Evolutionary conservation across 2,888 invertebrate species (phyloP).

Genomic region (Eupeodes luniger): DNA sequence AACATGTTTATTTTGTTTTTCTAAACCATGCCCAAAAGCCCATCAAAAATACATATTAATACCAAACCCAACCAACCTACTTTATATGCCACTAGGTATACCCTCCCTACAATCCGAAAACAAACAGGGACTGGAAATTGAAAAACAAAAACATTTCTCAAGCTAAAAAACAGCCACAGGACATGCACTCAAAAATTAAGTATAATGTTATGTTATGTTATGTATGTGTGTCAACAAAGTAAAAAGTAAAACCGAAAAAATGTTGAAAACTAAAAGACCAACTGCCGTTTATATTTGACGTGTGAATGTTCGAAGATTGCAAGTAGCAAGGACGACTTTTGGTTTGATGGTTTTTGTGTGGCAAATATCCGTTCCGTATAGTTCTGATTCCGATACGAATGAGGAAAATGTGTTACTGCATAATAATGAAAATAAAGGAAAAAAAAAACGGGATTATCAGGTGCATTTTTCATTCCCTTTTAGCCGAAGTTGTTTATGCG

Average conservation of each 20-base stretch:
- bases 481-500: conserved; percentile 41
- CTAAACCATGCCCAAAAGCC: not conserved
- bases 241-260: not conserved
- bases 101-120: not conserved
- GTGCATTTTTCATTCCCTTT: conserved; percentile 2
- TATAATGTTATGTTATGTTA: not conserved
- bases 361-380: not conserved
- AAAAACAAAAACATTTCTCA: conserved; percentile 15
- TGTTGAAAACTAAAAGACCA: conserved; percentile 19
- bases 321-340: conserved; percentile 54
- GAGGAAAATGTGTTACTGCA: not conserved
- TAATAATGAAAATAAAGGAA: not conserved
- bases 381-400: no score
- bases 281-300: conserved; percentile 52
- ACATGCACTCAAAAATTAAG: conserved; percentile 50
- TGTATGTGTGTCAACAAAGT: conserved; percentile 54
- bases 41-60: conserved; percentile 2
- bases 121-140: not conserved
- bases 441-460: not conserved
- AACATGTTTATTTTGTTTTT: not conserved
- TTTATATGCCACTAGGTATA: not conserved
- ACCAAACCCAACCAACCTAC: not conserved
- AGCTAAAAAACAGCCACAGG: conserved; percentile 38
- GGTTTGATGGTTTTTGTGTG: conserved; percentile 34
- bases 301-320: conserved; percentile 56